Evolutionary conservation across 2,888 invertebrate genomes (phyloP), one percentile per base, ranked within the genome.

Genomic region (Brenthis ino): DNA sequence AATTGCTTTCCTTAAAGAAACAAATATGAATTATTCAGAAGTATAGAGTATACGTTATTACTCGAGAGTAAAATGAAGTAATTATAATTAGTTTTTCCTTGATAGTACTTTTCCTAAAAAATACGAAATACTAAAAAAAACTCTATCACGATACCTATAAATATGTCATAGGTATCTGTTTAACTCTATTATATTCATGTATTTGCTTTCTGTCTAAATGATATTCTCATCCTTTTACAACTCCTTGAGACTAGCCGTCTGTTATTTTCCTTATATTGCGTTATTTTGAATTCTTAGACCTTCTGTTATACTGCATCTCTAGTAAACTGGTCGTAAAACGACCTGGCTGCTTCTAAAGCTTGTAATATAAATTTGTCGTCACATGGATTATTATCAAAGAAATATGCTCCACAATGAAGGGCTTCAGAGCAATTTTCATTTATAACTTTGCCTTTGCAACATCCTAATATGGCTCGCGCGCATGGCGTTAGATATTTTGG

Each of bases 351-450:
- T 16, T 85, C 86, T 37, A 95, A 81, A 13, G 96, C 96, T 0
- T 94, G 94, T 51, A 89, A 76, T 0, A 94, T 90, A 66, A 95
- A 94, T 8, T 93, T 89, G 14, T 93, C 93, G 6, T 95, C 94
- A 82, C 97, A 97, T 0, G 96, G 96, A 80, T 95, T 95, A 70
- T 94, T 95, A 73, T 95, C 96, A 93, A 96, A 96, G 86, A 96
- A 96, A 64, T 95, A 94, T 0, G 96, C 96, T 0, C 94, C 94
- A 81, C 97, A 97, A 8, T 95, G 94, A 65, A 95, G 85, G 11
- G 93, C 87, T 83, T 96, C 96, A 71, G 97, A 97, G 81, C 97
- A 97, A 3, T 92, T 85, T 63, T 94, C 85, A 14, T 89, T 84
- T 69, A 86, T 87, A n/a, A 86, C 86, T 37, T 84, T 82, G 0